Evolutionary conservation across 2,113 vertebrate genomes (phyloP).

Genomic region (Cyprinus carpio): DNA sequence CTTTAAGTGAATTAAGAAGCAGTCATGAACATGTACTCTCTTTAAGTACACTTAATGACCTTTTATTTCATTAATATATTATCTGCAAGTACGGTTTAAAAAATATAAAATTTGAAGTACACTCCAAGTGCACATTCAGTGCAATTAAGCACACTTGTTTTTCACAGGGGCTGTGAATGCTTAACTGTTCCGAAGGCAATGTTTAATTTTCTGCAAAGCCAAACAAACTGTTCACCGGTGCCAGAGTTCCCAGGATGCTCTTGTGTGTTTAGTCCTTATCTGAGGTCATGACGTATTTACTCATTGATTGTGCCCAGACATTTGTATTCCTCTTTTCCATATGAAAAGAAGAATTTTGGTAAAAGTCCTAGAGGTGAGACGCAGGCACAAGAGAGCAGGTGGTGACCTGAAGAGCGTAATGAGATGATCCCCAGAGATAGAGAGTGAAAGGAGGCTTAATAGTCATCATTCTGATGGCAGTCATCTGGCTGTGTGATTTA

Average conservation of each 20-base stretch:
- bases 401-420: conserved; percentile 8
- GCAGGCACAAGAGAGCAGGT: neutral
- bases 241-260: neutral
- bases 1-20: too few species aligned
- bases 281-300: neutral
- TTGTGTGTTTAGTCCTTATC: neutral
- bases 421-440: neutral
- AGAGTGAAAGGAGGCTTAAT: conserved; percentile 15
- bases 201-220: conserved; percentile 8
- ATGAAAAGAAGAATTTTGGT: neutral
- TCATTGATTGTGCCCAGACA: neutral
- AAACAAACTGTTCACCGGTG: conserved; percentile 40
- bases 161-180: neutral
- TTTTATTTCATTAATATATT: too few species aligned
- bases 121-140: neutral
- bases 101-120: neutral
- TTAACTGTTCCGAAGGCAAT: conserved; percentile 1
- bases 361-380: neutral
- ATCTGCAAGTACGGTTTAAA: too few species aligned
- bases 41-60: too few species aligned
- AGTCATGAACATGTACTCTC: too few species aligned
- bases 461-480: neutral
- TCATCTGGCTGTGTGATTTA: conserved; percentile 44
- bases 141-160: neutral
- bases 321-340: neutral